phyloP scores from a whole-genome alignment of 2,113 vertebrate genomes.

The Eudyptes chrysolophus region DNA sequence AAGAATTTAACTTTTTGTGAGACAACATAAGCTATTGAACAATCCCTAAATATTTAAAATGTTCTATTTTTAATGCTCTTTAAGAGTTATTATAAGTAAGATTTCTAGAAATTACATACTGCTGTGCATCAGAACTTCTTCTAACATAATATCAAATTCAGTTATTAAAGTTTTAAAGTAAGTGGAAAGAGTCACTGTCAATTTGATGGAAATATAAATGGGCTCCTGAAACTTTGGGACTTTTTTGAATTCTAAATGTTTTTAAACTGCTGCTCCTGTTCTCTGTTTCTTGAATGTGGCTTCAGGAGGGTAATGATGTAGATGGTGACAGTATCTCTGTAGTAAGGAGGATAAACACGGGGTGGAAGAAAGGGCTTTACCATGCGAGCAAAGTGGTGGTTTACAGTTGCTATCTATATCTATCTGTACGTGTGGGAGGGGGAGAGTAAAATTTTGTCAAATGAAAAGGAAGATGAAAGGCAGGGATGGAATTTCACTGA shows the following conservation, averaged over 20 bases:
- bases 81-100: not conserved
- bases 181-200: not conserved
- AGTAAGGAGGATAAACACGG: not conserved
- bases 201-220: not conserved
- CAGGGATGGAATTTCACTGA: not conserved
- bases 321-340: not conserved
- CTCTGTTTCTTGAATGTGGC: not conserved
- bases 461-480: not conserved
- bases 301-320: not conserved
- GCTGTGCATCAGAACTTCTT: not conserved
- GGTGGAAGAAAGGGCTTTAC: not conserved
- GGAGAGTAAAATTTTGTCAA: not conserved
- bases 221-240: not conserved
- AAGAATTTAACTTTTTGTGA: not conserved
- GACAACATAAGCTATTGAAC: not conserved
- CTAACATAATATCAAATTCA: not conserved
- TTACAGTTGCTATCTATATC: not conserved
- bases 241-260: not conserved
- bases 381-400: fast-evolving
- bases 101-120: not conserved
- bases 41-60: not conserved
- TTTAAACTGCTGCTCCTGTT: not conserved
- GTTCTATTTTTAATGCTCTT: not conserved
- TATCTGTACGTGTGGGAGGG: not conserved
- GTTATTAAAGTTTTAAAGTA: not conserved